A percentile compares a stretch with the other conserved stretches of the same genome.
Evolutionary conservation across 2,888 invertebrate species (phyloP).

Genomic region (Drosophila fungiperda): DNA sequence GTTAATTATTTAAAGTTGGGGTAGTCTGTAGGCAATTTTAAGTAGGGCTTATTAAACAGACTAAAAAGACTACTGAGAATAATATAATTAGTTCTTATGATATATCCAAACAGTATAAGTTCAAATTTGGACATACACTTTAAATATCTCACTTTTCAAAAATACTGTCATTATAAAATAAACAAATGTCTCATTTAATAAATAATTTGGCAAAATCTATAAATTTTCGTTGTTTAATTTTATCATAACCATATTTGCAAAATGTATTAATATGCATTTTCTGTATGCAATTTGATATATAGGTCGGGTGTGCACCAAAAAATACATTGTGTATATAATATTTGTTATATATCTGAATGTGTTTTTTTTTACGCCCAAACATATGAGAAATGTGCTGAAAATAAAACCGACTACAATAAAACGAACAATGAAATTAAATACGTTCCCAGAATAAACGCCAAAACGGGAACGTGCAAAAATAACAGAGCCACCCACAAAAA

Average conservation of each 20-base stretch:
- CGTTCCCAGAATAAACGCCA: slow-evolving; percentile 56
- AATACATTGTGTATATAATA: slow-evolving; percentile 11
- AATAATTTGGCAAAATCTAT: slow-evolving; percentile 6
- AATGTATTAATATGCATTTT: slow-evolving; percentile 3
- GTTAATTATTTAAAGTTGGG: neutral
- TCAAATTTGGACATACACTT: neutral
- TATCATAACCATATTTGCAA: slow-evolving; percentile 27
- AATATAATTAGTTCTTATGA: neutral
- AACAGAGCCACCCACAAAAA: slow-evolving; percentile 7
- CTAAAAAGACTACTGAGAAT: neutral
- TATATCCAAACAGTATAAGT: neutral
- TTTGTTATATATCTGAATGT: neutral
- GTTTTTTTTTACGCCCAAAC: slow-evolving; percentile 20
- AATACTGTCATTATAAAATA: neutral
- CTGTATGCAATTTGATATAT: slow-evolving; percentile 41
- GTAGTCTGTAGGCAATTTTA: neutral
- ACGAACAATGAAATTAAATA: slow-evolving; percentile 70
- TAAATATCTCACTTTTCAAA: neutral
- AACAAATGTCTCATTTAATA: neutral
- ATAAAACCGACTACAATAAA: slow-evolving; percentile 48
- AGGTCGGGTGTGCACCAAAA: slow-evolving; percentile 49
- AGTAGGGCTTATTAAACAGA: neutral
- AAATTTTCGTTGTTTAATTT: slow-evolving; percentile 20
- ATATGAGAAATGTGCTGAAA: slow-evolving; percentile 26
- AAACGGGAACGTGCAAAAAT: slow-evolving; percentile 53